phyloP scores from a whole-genome alignment of 2,888 invertebrate species.

The Asteroscopus sphinx region DNA sequence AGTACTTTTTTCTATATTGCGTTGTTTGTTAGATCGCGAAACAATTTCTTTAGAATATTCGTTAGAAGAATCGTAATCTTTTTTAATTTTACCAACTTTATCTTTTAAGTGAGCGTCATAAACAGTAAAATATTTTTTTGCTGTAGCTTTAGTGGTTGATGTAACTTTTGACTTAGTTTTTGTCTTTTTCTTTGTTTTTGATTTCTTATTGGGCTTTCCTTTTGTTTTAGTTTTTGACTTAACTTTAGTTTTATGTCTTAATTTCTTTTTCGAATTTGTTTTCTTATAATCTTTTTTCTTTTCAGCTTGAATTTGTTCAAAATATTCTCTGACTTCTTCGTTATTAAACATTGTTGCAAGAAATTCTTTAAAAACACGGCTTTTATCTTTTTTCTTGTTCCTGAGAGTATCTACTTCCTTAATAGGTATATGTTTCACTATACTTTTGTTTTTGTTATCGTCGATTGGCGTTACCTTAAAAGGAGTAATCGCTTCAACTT shows the following conservation, averaged over 20 bases:
- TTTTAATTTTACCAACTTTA: not conserved
- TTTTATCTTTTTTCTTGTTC: slow-evolving; percentile 11
- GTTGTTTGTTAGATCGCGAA: not conserved
- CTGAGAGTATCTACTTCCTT: not conserved
- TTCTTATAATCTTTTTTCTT: not conserved
- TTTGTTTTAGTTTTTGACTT: not conserved
- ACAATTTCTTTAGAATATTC: not conserved
- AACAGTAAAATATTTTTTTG: not conserved
- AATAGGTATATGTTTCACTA: not conserved
- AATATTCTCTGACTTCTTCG: not conserved
- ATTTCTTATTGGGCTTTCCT: not conserved
- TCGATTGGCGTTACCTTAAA: too few relatives aligned
- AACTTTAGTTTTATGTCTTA: not conserved
- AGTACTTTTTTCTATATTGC: not conserved
- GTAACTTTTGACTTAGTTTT: not conserved
- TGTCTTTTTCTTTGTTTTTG: not conserved
- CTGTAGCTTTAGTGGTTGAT: not conserved
- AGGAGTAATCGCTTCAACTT: too few relatives aligned
- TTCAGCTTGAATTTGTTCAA: not conserved
- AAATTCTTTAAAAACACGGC: slow-evolving; percentile 23
- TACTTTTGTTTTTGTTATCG: too few relatives aligned
- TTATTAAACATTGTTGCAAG: slow-evolving; percentile 34
- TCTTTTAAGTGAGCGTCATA: not conserved
- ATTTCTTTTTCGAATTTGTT: not conserved
- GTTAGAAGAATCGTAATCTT: too few relatives aligned